Percentiles rank a stretch among this genome's conserved stretches.
Conservation (phyloP, 2,888 invertebrate genomes). For the Crocallis elinguaria region DNA sequence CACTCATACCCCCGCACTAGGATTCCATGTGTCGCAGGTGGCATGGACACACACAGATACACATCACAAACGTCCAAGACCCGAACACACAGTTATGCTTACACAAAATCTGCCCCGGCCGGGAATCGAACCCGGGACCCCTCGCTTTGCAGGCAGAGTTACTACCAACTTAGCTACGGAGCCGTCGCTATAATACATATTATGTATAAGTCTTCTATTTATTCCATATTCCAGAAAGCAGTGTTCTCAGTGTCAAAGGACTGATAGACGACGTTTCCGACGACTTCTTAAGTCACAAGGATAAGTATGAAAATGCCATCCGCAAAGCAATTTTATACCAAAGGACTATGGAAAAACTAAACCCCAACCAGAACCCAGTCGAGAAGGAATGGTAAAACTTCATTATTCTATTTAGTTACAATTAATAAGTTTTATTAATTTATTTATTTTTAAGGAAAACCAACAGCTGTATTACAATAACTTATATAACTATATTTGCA, state of each 20-base stretch:
- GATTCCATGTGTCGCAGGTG: no score
- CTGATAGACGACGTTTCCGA: slow-evolving; percentile 87
- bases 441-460: background rate
- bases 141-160: no score
- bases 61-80: no score
- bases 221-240: slow-evolving; percentile 52
- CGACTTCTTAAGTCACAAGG: slow-evolving; percentile 92
- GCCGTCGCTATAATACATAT: no score
- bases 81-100: no score
- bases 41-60: no score
- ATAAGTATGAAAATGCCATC: slow-evolving; percentile 91
- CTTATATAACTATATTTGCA: no score
- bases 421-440: background rate
- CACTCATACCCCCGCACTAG: no score
- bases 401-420: background rate
- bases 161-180: no score
- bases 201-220: background rate
- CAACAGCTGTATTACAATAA: no score
- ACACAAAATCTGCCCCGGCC: no score
- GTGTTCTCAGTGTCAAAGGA: slow-evolving; percentile 82
- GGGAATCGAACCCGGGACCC: no score
- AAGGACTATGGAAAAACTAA: slow-evolving; percentile 86
- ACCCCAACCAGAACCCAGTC: slow-evolving; percentile 85
- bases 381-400: slow-evolving; percentile 88
- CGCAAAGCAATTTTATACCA: slow-evolving; percentile 87